phyloP scores from a whole-genome alignment of 2,113 vertebrate genomes.

The Galeopterus variegatus region DNA sequence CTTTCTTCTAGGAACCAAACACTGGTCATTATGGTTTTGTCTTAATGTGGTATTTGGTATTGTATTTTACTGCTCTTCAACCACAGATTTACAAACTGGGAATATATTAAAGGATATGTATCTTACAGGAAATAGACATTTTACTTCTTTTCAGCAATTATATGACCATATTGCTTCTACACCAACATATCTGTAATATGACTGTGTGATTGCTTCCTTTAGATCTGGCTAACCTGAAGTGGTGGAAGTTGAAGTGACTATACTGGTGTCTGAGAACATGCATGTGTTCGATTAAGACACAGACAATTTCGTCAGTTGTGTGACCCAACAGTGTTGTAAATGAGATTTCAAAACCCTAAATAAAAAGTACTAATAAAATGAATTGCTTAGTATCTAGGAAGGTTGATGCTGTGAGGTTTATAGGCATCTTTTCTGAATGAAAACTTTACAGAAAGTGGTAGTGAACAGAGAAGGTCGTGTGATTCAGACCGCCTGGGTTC shows the following conservation, averaged over 20 bases:
- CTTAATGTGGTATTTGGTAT: slow-evolving; percentile 73
- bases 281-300: background rate
- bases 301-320: slow-evolving; percentile 7
- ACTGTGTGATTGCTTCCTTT: background rate
- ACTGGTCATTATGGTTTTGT: slow-evolving; percentile 75
- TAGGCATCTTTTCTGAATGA: background rate
- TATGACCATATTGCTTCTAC: background rate
- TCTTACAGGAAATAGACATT: slow-evolving; percentile 62
- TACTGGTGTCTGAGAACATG: background rate
- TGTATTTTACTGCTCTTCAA: slow-evolving; percentile 68
- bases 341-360: slow-evolving; percentile 24
- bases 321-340: background rate
- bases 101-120: background rate
- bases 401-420: background rate
- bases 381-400: background rate
- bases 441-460: background rate
- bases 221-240: background rate
- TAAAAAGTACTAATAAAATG: background rate
- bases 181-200: background rate
- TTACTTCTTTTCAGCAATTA: slow-evolving; percentile 40
- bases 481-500: background rate
- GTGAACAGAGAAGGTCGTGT: no score
- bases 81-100: slow-evolving; percentile 72
- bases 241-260: background rate
- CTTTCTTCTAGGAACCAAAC: slow-evolving; percentile 71